Percentiles rank a stretch among this genome's conserved stretches.
These are phyloP conservation scores for Pomatostomus ruficeps DNA, from an alignment of 2,113 vertebrate species.

Conservation along the genomic window DNA sequence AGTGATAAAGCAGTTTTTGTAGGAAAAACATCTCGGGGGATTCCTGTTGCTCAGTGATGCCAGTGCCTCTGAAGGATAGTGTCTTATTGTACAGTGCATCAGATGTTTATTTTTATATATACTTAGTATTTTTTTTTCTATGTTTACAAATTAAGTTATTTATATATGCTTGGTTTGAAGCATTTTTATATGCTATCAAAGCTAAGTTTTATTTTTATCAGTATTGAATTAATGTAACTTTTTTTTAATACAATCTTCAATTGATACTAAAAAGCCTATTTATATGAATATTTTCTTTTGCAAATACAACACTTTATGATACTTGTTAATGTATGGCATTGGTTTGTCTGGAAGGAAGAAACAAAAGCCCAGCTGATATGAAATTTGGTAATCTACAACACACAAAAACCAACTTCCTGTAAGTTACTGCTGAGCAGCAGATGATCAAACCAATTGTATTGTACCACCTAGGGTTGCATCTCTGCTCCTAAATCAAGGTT, in stretches of 20 bases:
- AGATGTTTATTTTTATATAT: constrained; percentile 75
- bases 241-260: constrained; percentile 42
- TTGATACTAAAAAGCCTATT: constrained; percentile 67
- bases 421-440: constrained; percentile 43
- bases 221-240: constrained; percentile 59
- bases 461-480: constrained; percentile 9
- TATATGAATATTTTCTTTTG: constrained; percentile 58
- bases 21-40: constrained; percentile 57
- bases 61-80: constrained; percentile 60
- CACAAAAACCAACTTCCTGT: neutral
- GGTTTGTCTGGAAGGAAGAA: constrained; percentile 24
- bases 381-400: neutral
- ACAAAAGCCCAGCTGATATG: neutral
- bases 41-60: neutral
- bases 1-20: constrained; percentile 30
- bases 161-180: constrained; percentile 66
- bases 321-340: constrained; percentile 20
- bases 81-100: constrained; percentile 64
- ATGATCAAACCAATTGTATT: neutral
- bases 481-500: constrained; percentile 53
- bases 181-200: constrained; percentile 62
- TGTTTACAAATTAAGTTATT: constrained; percentile 76
- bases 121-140: constrained; percentile 62
- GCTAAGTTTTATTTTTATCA: constrained; percentile 66
- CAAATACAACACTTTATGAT: constrained; percentile 58